Conservation (phyloP, 2,888 invertebrate species). For the Patella caerulea region DNA sequence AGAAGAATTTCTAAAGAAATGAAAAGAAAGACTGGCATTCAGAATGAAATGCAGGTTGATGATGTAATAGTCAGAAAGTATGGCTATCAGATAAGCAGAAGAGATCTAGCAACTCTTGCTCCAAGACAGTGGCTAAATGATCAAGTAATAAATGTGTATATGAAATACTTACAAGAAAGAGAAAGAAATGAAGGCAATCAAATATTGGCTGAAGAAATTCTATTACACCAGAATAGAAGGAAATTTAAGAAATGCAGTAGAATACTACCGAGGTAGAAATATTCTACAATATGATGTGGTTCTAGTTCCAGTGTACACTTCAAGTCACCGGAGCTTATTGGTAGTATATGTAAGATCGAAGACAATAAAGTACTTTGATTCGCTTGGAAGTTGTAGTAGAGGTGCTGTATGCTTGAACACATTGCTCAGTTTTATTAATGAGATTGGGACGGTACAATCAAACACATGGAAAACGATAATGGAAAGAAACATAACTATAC, state of each 20-base stretch:
- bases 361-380: background rate
- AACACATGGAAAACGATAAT: background rate
- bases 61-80: no score
- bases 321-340: background rate
- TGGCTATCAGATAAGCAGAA: no score
- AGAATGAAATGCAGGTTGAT: no score
- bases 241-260: background rate
- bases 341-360: background rate
- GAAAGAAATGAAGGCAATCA: background rate
- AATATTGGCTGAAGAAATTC: background rate
- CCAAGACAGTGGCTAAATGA: background rate
- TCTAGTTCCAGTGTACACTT: no score
- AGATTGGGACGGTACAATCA: background rate
- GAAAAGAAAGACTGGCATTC: no score
- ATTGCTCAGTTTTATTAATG: background rate
- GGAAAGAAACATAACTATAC: background rate
- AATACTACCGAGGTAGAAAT: background rate
- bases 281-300: background rate
- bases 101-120: no score
- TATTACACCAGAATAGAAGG: background rate
- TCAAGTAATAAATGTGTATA: background rate
- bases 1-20: no score
- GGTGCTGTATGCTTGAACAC: background rate
- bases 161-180: background rate
- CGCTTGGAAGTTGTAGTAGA: background rate